Base-by-base conservation (phyloP, 2,888 invertebrate species). In the Xylophagus ater region DNA sequence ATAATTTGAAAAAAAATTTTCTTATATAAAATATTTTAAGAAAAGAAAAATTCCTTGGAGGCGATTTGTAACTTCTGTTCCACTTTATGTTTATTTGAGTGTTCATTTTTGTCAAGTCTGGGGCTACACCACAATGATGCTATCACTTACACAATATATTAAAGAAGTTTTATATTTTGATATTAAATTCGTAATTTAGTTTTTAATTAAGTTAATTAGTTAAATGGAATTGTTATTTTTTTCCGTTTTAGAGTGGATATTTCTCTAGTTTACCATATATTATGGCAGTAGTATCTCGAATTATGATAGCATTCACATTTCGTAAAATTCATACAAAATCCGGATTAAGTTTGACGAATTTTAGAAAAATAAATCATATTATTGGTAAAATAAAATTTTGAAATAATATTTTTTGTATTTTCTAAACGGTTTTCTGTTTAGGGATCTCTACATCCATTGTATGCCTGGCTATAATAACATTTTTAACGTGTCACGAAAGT, bases 51-150 rank as follows among this genome's bases (percentile, higher is more conserved):
- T 71, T 15, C 71, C 71, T 3, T 72, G 72, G 70, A 51, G 47
- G 15, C 52, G 56, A 10, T 60, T 73, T 35, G 34, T 66, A 1
- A 60, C 56, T 10, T 71, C 72, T 1, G 44, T 54, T 3, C 64
- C 70, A 0, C 62, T 70, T 2, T 57, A 62, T 35, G 68, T 68
- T 2, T 66, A 70, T 41, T 54, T 67, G 21, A 53, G 69, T 4
- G 65, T 66, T 5, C 70, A 72, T 47, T 55, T 69, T 39, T 67
- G 65, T 36, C 65, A 66, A 25, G 68, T 65, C 42, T 67, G 62
- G 49, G 63, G 66, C 3, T 58, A 63, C 35, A 55, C 62, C 35
- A 54, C 65, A 7, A 40, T 68, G 1, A 56, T 59, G 1, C 50
- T 65, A 9, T 49, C 58, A 40, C 51, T 68, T 44, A 69, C 69